Evolutionary conservation across 2,113 vertebrate species (phyloP), one percentile per base, ranked within the genome.

Genomic region (Nymphicus hollandicus): DNA sequence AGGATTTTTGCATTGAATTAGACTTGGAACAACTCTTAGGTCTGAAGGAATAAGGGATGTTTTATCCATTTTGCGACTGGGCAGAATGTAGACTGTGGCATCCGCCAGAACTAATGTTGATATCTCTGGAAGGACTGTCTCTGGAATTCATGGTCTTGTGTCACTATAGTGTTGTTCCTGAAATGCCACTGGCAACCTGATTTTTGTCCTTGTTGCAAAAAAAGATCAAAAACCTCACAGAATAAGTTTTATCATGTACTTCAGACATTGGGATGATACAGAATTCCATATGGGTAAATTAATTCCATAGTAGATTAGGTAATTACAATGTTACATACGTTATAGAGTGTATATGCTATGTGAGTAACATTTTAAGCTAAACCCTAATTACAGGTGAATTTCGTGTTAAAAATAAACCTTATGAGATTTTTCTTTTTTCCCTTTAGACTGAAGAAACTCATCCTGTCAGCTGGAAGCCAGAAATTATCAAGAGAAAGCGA

Each of bases 401-500:
- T 89, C 1, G 66, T 69, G 17, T 90, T 79, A 29, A 61, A 65
- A 71, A 46, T 72, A 55, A 53, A 60, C 5, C 81, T 94, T 56
- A 88, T 0, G 3, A 37, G 11, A 41, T 33, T 61, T 81, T 76
- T 83, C 92, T 29, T 80, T 89, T 85, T 95, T 37, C 53, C 81
- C 55, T 98, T 82, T 82, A 99, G 99, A 99, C 99, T 49, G 99
- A 99, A 98, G 99, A 99, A 98, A 98, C 98, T 63, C 99, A 99
- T 95, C 99, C 99, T 20, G 95, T 99, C 98, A 99, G 98, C 98
- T 99, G 99, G 99, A 99, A 99, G 96, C 99, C 99, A 95, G 99
- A 99, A 98, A 99, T 99, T 95, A 98, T 99, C 97, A 99, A 99
- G 97, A 99, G 99, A 94, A 99, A 99, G 95, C 97, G 99, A 98